Evolutionary conservation across 2,113 vertebrate genomes (phyloP), one percentile per base, ranked within the genome.

Genomic region (Elaphurus davidianus): DNA sequence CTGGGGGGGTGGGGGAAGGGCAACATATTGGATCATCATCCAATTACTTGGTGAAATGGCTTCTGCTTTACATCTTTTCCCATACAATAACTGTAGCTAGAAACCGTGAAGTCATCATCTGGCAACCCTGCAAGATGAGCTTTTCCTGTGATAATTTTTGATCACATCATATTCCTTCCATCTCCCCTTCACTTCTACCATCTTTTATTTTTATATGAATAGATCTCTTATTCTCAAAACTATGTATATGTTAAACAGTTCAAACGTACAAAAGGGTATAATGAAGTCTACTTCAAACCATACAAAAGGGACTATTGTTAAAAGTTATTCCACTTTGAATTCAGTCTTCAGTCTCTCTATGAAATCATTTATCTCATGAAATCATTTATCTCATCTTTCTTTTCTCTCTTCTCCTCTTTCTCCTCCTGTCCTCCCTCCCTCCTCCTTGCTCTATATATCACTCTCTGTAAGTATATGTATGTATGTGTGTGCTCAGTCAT

Each of bases 31-130:
- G 54, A 97, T 71, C 55, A 67, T 50, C 90, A 96, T 43, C 4
- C 16, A 84, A 15, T 74, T 95, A 90, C 88, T 81, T 33, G 14
- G 47, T n/a, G 14, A 28, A 88, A 55, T 1, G 30, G 50, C 57
- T 87, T 62, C 27, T 81, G 12, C 21, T 79, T 19, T 78, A 67
- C 59, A 10, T 83, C 95, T 96, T 74, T 92, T 21, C 23, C 2
- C 43, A 84, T 62, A 16, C 60, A 85, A 88, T 30, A 43, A n/a
- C 17, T 45, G 13, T 21, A 2, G 71, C 0, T 95, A 55, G 95
- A 98, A 98, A 94, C 30, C 33, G 6, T 27, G 94, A 74, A 50
- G 23, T 86, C 87, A 83, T 62, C 86, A 95, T 94, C 82, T 96
- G 87, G 62, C 12, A 97, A 25, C 25, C 28, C 50, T 87, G 47